Base-by-base conservation (phyloP, 2,113 vertebrate species). In the Neogale vison region DNA sequence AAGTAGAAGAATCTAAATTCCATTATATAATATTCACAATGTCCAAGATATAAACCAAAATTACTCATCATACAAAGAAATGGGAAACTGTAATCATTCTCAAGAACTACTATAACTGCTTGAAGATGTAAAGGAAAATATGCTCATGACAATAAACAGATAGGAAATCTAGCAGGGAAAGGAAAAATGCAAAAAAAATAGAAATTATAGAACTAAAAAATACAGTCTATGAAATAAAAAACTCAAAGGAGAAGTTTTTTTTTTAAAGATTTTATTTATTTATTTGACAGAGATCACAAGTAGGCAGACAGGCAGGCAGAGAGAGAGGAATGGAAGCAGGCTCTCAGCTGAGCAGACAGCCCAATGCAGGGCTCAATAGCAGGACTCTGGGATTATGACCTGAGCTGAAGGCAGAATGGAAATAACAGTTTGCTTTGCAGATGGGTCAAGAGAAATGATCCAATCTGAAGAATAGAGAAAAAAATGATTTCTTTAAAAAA, bases 141-240 rank as follows among this genome's bases (percentile, higher is more conserved):
- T n/a, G 69, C 2, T 88, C 8, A 18, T 1, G 11, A 84, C 59
- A 31, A 93, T 74, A 59, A 34, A 95, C 69, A 95, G 55, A 89
- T 2, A 71, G 45, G n/a, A 76, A 69, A 71, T 55, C 24, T 82
- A 39, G 10, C 7, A 82, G 17, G 55, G 61, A 80, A 90, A 83
- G 31, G 61, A 71, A 69, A 81, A 77, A 76, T 7, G 21, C 21
- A 50, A 59, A 57, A 63, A 50, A 7, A 52, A 84, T 1, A 45
- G 61, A 88, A 92, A 94, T 92, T 79, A 52, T 69, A 61, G 26
- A 89, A 71, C 29, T 84, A 34, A 84, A 86, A 95, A 79, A 6
- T 39, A 71, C 23, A 59, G 39, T 2, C 24, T 34, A 26, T 59
- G 59, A 84, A 96, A 85, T 84, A 29, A 23, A n/a, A 90, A 71